These are phyloP conservation scores for Halesus radiatus DNA, from an alignment of 1,140 invertebrate species.

Conservation along the genomic window DNA sequence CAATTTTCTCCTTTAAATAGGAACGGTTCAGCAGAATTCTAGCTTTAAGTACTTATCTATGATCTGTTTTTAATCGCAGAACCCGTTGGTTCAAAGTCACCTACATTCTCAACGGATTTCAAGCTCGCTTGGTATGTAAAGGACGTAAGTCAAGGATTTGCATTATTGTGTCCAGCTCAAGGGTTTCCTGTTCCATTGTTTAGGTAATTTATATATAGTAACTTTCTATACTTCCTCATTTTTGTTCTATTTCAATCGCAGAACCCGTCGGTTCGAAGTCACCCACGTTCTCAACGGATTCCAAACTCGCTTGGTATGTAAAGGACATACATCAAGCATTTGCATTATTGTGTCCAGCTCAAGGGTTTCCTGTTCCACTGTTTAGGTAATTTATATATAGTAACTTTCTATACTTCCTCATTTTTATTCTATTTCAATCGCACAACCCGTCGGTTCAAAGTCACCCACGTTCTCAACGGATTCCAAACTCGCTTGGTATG, in stretches of 20 bases:
- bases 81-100: conserved; percentile 76
- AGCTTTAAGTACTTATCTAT: not conserved
- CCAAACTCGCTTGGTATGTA: conserved; percentile 66
- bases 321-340: conserved; percentile 63
- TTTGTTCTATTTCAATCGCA: conserved; percentile 67
- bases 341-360: conserved; percentile 65
- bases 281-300: conserved; percentile 74
- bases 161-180: conserved; percentile 69
- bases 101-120: conserved; percentile 74
- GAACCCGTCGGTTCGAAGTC: conserved; percentile 78
- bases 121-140: conserved; percentile 66
- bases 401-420: not conserved
- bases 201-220: conserved; percentile 67
- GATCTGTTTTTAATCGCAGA: conserved; percentile 65
- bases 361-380: conserved; percentile 75
- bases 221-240: conserved; percentile 41
- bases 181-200: conserved; percentile 74
- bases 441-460: conserved; percentile 78
- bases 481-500: conserved; percentile 67
- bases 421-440: conserved; percentile 64
- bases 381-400: conserved; percentile 72
- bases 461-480: conserved; percentile 75
- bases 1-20: no score
- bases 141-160: conserved; percentile 62
- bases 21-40: not conserved